These are phyloP conservation scores for Alauda arvensis DNA, from an alignment of 2,797 vertebrate species.

Conservation along the genomic window DNA sequence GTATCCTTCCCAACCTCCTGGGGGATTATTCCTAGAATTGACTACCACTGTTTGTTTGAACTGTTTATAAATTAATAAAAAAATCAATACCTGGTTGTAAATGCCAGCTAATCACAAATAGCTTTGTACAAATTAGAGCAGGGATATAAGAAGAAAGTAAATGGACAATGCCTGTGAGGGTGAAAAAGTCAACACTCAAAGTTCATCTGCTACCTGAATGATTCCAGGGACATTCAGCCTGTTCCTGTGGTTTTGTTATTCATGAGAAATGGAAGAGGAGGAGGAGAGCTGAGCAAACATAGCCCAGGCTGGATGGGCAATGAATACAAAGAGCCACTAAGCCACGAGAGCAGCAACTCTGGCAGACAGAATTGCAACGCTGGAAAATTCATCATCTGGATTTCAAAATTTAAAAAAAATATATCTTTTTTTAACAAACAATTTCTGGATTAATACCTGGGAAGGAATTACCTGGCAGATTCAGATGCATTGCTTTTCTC, in stretches of 20 bases:
- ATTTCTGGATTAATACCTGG: neutral
- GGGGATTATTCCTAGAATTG: constrained; percentile 53
- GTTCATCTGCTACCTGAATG: constrained; percentile 37
- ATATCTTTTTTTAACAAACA: neutral
- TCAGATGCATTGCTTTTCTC: neutral
- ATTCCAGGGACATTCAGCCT: constrained; percentile 23
- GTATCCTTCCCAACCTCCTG: constrained; percentile 25
- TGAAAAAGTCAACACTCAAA: constrained; percentile 51
- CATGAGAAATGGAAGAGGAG: constrained; percentile 49
- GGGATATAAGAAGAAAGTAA: constrained; percentile 45
- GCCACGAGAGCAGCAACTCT: neutral
- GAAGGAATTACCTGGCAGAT: neutral
- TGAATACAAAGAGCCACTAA: constrained; percentile 44
- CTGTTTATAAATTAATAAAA: constrained; percentile 40
- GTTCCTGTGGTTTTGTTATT: constrained; percentile 59
- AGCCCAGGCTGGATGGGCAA: neutral
- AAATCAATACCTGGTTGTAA: constrained; percentile 48
- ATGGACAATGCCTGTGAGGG: constrained; percentile 50
- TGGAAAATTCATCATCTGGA: neutral
- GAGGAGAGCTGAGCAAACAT: constrained; percentile 59
- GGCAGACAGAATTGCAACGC: neutral
- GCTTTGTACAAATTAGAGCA: constrained; percentile 32
- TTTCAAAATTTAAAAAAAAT: neutral
- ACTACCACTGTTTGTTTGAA: constrained; percentile 56
- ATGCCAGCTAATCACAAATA: constrained; percentile 26